Base-by-base conservation (phyloP, 2,888 invertebrate species). In the Drosophila atripex region DNA sequence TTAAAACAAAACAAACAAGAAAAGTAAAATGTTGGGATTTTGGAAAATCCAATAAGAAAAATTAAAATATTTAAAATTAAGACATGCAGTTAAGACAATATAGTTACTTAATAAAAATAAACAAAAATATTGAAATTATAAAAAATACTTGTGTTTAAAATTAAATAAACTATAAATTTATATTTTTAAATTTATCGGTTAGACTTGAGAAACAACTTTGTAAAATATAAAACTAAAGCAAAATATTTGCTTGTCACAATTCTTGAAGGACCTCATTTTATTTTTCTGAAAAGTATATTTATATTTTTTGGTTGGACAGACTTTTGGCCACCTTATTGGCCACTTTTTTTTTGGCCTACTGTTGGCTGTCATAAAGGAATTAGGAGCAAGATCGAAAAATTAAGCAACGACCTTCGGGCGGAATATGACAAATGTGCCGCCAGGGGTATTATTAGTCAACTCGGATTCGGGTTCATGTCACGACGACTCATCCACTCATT, bases 371-470 rank as follows among this genome's bases (percentile, higher is more conserved):
- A 54, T 21, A n/a, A 30, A 18, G 11, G 45, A 30, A 54, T 54
- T 54, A 21, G 30, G 54, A 54, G 54, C 54, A 54, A 11, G 39
- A 14, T 39, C 39, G 16, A 12, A 12, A 53, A 28, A 41, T 53
- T 53, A 23, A 39, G 21, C 28, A 14, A 54, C 39, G 41, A 28
- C 46, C 59, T 56, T 54, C 59, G 16, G 30, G 55, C 46, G 28
- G 47, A 41, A 21, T 38, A 38, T 60, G 35, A 56, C 59, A 56
- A 46, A 60, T 60, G 46, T 12, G 46, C 25, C 54, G 39, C 32
- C 39, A 39, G 39, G 46, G 18, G 35, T 39, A 54, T 53, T 43
- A 47, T 57, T 57, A 60, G 57, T 57, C 28, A 46, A 39, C 57
- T 43, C 7, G 30, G 23, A 46, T 47, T 60, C 21, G 46, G 32